A percentile compares a stretch with the other conserved stretches of the same genome.
Evolutionary conservation across 2,797 vertebrate genomes (phyloP).

Genomic region (Aulostomus chinensis): DNA sequence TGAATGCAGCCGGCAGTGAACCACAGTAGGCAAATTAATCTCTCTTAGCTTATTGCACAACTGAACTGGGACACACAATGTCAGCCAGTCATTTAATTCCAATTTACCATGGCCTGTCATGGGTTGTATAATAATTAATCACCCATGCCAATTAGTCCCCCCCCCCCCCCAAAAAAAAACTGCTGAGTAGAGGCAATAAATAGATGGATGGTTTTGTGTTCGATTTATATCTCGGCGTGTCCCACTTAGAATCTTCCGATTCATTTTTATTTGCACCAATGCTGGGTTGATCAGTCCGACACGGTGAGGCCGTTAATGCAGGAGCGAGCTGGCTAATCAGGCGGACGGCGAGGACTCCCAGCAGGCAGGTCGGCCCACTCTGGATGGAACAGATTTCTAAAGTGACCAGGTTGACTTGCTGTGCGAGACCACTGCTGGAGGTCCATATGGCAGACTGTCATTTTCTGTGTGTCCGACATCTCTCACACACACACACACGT

Average conservation of each 20-base stretch:
- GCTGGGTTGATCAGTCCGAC: constrained; percentile 42
- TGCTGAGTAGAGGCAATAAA: constrained; percentile 52
- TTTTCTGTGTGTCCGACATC: constrained; percentile 38
- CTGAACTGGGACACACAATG: constrained; percentile 59
- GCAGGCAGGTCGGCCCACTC: constrained; percentile 39
- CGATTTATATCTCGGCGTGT: constrained; percentile 19
- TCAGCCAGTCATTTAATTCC: constrained; percentile 62
- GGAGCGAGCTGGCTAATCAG: constrained; percentile 49
- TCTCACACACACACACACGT: neutral
- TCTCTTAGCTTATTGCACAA: constrained; percentile 50
- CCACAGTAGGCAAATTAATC: constrained; percentile 44
- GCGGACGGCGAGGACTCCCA: constrained; percentile 41
- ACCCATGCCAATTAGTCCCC: constrained; percentile 52
- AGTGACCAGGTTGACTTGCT: constrained; percentile 64
- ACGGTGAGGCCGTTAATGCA: constrained; percentile 27
- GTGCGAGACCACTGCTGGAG: constrained; percentile 47
- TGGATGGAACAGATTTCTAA: constrained; percentile 61
- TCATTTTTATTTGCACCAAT: constrained; percentile 35
- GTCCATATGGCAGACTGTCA: constrained; percentile 65
- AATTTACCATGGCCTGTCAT: constrained; percentile 49
- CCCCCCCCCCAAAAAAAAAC: constrained; percentile 31
- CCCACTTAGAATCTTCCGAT: constrained; percentile 21
- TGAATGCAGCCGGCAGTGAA: constrained; percentile 11
- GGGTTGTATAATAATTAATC: constrained; percentile 65
- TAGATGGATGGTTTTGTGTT: constrained; percentile 36